Evolutionary conservation across 53 echinoderm and acorn worm genomes (phyloP), one percentile per base, ranked within the genome.

Genomic region (Echinarachnius parma): DNA sequence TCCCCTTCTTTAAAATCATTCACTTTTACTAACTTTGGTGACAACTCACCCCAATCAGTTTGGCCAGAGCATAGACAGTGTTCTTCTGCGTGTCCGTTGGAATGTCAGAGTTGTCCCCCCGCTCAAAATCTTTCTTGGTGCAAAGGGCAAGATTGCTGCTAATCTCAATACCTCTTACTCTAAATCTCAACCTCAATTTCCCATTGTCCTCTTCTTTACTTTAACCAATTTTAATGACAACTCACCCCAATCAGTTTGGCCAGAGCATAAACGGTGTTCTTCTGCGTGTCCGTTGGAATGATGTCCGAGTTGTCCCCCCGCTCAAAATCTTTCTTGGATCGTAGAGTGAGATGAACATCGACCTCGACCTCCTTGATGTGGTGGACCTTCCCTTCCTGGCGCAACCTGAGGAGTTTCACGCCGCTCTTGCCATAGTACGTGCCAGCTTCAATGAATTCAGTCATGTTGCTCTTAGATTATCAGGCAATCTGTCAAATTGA

Each of bases 61-160:
- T 88, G 8, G 88, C 88, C 34, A 88, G 24, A 1, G 83, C 88
- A 68, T 80, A 88, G 7, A 88, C 63, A 1, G 88, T 88, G 13
- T 88, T 88, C 69, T 88, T 88, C 80, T 88, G 88, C 0, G 84
- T 75, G 56, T 88, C 88, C 1, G 88, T 88, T 16, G 88, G 48
- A 18, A 88, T 55, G 42, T 84, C 84, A 10, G 75, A 34, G 48
- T 88, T 88, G 48, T 88, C 80, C 13, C 80, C 88, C 21, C 32
- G 39, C 8, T 60, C 26, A 48, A 37, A 88, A 76, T 76, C 88
- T 39, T 67, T 88, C 44, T 63, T 80, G 29, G 75, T 56, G 8
- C 42, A 20, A 20, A 84, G 69, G 10, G 57, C 20, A 58, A 88
- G 61, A 52, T 84, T 60, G 0, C 72, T 64, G 29, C 66, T 46